phyloP scores from a whole-genome alignment of 2,797 vertebrate species.

The Graptemys geographica region DNA sequence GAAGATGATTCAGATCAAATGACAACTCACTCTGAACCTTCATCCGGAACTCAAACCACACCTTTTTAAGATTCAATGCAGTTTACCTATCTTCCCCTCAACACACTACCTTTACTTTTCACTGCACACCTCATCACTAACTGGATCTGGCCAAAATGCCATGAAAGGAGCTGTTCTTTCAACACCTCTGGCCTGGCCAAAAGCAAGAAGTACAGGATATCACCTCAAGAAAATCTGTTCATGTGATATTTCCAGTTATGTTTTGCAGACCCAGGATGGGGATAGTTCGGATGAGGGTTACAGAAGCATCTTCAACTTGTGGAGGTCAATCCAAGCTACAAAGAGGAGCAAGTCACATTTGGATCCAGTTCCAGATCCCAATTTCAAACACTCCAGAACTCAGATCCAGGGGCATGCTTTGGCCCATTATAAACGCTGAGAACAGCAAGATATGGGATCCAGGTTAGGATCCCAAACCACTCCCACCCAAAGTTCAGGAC shows the following conservation, averaged over 20 bases:
- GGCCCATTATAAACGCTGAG: background rate
- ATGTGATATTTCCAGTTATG: background rate
- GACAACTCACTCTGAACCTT: background rate
- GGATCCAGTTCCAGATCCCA: background rate
- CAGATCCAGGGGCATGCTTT: background rate
- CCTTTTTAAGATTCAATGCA: background rate
- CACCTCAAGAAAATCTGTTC: background rate
- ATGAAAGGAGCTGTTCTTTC: background rate
- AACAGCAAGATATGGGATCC: background rate
- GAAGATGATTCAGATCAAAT: background rate
- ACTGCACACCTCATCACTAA: background rate
- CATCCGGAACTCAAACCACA: background rate
- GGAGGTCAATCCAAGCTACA: background rate
- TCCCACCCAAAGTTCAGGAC: background rate
- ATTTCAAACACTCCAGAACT: background rate
- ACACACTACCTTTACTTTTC: accelerated
- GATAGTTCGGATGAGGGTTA: background rate
- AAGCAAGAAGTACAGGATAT: background rate
- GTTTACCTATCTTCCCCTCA: background rate
- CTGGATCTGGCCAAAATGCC: background rate
- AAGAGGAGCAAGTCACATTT: background rate
- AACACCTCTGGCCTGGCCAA: background rate
- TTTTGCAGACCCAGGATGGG: background rate
- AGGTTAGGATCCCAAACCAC: background rate
- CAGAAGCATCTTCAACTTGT: background rate